Conservation (phyloP, 2,888 invertebrate species). For the Nephrocerus scutellatus region DNA sequence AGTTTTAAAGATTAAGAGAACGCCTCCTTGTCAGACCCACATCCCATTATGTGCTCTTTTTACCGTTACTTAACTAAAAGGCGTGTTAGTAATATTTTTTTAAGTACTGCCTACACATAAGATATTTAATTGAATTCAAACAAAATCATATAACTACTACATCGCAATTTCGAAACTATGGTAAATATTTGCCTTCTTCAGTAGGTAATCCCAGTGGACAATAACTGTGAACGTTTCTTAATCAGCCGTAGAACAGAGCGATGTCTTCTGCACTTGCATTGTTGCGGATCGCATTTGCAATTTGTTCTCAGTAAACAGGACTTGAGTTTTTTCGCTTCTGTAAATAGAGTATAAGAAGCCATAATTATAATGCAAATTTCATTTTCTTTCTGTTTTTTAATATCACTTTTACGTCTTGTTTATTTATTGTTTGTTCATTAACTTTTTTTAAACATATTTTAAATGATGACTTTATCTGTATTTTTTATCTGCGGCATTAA, state of each 20-base stretch:
- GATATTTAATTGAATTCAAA: too few relatives aligned
- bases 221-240: conserved; percentile 16
- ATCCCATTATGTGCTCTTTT: too few relatives aligned
- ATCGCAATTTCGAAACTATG: too few relatives aligned
- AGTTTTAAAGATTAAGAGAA: too few relatives aligned
- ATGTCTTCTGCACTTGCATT: conserved; percentile 32
- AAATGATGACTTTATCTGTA: too few relatives aligned
- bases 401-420: background rate
- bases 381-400: background rate
- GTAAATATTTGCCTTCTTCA: too few relatives aligned
- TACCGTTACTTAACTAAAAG: too few relatives aligned
- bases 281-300: conserved; percentile 35
- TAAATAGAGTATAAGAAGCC: conserved; percentile 8
- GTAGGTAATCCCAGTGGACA: conserved; percentile 18
- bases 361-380: conserved; percentile 3
- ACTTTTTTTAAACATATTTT: background rate
- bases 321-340: conserved; percentile 21
- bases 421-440: background rate
- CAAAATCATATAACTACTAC: too few relatives aligned
- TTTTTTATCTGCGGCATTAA: too few relatives aligned
- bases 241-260: conserved; percentile 14
- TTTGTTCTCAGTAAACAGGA: conserved; percentile 18
- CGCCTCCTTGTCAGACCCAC: too few relatives aligned
- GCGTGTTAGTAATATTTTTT: too few relatives aligned
- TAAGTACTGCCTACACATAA: too few relatives aligned